phyloP scores from a whole-genome alignment of 2,113 vertebrate species.

The Crotalus helleri region DNA sequence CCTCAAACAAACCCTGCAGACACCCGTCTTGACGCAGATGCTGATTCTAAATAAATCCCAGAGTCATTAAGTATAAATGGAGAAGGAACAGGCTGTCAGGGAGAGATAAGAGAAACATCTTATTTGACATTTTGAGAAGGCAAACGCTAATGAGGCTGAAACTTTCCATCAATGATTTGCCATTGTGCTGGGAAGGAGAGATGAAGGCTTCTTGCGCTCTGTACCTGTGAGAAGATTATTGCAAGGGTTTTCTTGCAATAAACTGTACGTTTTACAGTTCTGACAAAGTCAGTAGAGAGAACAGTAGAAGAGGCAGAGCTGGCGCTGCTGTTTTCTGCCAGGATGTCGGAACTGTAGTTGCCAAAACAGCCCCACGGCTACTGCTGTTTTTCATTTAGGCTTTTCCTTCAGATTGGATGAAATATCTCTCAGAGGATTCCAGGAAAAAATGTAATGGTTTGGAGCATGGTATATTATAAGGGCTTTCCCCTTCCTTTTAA shows the following conservation, averaged over 20 bases:
- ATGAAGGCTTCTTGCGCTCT: not conserved
- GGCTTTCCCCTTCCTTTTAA: not conserved
- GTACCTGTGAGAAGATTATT: not conserved
- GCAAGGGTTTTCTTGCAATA: not conserved
- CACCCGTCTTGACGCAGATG: not conserved
- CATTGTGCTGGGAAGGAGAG: not conserved
- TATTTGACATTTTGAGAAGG: conserved; percentile 40
- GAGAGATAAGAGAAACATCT: conserved; percentile 7
- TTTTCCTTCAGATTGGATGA: not conserved
- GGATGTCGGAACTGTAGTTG: fast-evolving
- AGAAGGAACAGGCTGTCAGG: not conserved
- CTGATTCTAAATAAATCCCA: not conserved
- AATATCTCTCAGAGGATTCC: not conserved
- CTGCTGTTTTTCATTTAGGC: not conserved
- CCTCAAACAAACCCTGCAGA: not conserved
- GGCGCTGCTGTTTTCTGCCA: not conserved
- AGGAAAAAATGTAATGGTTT: conserved; percentile 8
- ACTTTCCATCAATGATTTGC: conserved; percentile 22
- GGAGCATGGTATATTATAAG: not conserved
- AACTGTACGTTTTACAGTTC: not conserved
- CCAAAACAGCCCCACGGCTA: not conserved
- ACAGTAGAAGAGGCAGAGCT: not conserved
- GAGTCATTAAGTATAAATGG: not conserved
- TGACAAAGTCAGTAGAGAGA: not conserved
- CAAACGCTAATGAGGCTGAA: conserved; percentile 44